Conservation (phyloP, 1,140 invertebrate genomes). For the Neodiprion virginianus region DNA sequence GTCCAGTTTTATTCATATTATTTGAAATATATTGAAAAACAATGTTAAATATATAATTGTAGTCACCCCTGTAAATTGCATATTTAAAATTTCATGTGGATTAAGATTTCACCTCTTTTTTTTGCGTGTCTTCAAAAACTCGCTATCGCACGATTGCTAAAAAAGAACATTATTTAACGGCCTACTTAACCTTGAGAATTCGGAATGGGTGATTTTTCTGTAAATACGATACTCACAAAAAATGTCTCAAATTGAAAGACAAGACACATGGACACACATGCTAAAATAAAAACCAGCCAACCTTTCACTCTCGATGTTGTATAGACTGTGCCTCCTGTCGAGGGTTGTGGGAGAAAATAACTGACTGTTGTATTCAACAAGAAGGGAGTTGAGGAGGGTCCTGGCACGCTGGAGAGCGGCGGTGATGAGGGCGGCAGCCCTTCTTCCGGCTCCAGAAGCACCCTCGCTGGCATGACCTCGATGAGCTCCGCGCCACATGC, state of each 20-base stretch:
- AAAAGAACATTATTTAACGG: too few relatives aligned
- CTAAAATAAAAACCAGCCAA: conserved; percentile 13
- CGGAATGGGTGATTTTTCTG: too few relatives aligned
- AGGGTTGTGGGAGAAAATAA: conserved; percentile 32
- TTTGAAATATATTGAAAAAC: too few relatives aligned
- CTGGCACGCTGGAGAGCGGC: conserved; percentile 42
- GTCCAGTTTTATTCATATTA: too few relatives aligned
- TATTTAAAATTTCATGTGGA: too few relatives aligned
- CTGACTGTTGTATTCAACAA: conserved; percentile 44
- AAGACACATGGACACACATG: background rate
- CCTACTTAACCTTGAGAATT: too few relatives aligned
- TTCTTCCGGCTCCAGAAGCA: conserved; percentile 44
- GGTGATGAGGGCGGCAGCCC: conserved; percentile 36
- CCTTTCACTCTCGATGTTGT: conserved; percentile 37
- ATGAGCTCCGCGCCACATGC: conserved; percentile 51
- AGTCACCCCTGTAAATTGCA: too few relatives aligned
- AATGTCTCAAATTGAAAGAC: background rate
- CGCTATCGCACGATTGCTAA: too few relatives aligned
- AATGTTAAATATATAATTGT: too few relatives aligned
- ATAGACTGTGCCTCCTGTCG: conserved; percentile 34
- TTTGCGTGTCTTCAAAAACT: too few relatives aligned
- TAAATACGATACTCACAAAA: too few relatives aligned
- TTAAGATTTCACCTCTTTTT: too few relatives aligned
- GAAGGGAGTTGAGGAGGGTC: conserved; percentile 41
- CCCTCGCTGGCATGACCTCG: conserved; percentile 55